phyloP scores from a whole-genome alignment of 23 tunicate genomes.

The Botrylloides violaceus region DNA sequence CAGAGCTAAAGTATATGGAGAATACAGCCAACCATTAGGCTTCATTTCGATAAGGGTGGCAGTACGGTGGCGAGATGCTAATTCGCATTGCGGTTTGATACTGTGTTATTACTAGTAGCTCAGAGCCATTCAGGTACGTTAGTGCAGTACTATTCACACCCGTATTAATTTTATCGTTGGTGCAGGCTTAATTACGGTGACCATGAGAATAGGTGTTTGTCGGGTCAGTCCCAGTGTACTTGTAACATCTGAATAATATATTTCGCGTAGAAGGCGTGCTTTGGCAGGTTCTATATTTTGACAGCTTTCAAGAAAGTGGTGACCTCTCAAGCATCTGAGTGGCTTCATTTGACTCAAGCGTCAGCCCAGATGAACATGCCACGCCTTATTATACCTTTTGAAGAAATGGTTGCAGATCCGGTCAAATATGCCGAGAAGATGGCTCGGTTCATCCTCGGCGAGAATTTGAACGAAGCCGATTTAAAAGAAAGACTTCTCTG shows the following conservation, averaged over 20 bases:
- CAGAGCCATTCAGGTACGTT: too few species aligned
- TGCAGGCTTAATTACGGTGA: too few species aligned
- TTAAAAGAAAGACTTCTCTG: constrained; percentile 9
- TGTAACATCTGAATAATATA: background rate
- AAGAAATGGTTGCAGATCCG: constrained; percentile 5
- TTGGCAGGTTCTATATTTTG: background rate
- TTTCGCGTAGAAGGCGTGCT: too few species aligned
- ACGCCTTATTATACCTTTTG: background rate
- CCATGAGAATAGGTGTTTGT: too few species aligned
- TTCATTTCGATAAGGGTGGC: too few species aligned
- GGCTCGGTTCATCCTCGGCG: constrained; percentile 15
- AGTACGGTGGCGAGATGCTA: too few species aligned
- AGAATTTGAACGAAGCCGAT: background rate
- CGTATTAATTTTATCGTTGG: too few species aligned
- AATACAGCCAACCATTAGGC: too few species aligned
- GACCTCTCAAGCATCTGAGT: background rate
- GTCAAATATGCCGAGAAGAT: constrained; percentile 6
- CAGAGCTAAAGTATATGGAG: too few species aligned
- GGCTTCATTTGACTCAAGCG: background rate
- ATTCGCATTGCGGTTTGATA: too few species aligned
- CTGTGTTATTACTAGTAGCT: too few species aligned
- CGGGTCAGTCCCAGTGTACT: background rate
- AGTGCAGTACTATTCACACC: too few species aligned
- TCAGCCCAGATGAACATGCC: background rate
- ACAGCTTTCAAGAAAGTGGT: background rate